Evolutionary conservation across 2,113 vertebrate species (phyloP), one percentile per base, ranked within the genome.

Genomic region (Macquaria australasica): DNA sequence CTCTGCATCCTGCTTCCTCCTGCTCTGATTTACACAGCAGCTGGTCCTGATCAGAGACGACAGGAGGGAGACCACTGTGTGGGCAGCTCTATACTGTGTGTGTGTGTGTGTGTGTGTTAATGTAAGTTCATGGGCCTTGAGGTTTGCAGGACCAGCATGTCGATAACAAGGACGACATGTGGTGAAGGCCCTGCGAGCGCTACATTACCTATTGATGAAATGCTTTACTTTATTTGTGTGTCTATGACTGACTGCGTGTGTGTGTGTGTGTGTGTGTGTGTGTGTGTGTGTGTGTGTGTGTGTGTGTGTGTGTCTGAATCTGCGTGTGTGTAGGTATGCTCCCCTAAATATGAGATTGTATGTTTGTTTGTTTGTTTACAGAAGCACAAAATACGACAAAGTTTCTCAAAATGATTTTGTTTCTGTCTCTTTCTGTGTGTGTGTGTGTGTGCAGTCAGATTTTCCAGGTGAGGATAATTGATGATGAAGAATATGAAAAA

Each of bases 401-500:
- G 51, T 79, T 37, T 79, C 20, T 69, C 9, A 58, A 21, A 53
- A 20, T 55, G 5, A 39, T n/a, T 28, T 69, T 59, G 7, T 59
- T 39, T 39, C 39, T 39, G 39, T 39, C 39, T 39, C 39, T 21
- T 69, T 66, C 59, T 56, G 60, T 73, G 58, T 48, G 86, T 34
- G 34, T 34, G 55, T 41, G 21, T 41, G 45, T 18, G 0, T 83
- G 59, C 89, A 96, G 96, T 92, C 95, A 98, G 91, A 97, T 94
- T 0, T 93, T 99, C 23, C 96, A 96, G 89, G 96, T 98, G 92
- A 96, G 96, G 90, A 98, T 98, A 74, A 97, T 97, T 25, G 97
- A 98, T 1, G 97, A 97, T 0, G 98, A 98, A 71, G 98, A 98
- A 82, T 98, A 98, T 14, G 98, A 98, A 86, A 98, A 98, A 73